These are phyloP conservation scores for Enteromius treurensis DNA, from an alignment of 2,797 vertebrate genomes.

Conservation along the genomic window DNA sequence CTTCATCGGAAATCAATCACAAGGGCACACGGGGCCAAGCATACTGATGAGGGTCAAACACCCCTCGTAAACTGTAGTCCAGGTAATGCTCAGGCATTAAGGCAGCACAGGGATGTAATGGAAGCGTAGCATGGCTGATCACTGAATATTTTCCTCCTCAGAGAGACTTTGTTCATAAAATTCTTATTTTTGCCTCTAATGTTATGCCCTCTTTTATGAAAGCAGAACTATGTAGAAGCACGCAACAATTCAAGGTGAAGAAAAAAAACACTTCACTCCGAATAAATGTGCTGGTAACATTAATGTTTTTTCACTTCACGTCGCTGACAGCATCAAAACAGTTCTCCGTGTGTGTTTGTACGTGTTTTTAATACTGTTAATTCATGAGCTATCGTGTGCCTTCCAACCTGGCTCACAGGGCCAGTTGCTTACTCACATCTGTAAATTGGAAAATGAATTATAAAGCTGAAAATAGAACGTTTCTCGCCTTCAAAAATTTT, in stretches of 20 bases:
- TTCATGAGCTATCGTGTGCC: not conserved
- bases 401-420: constrained; percentile 1
- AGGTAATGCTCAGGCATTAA: constrained; percentile 21
- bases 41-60: constrained; percentile 65
- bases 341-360: not conserved
- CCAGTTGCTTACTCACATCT: constrained; percentile 36
- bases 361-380: not conserved
- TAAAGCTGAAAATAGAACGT: not conserved
- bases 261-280: constrained; percentile 15
- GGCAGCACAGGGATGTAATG: not conserved
- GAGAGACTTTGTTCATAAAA: constrained; percentile 13
- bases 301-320: constrained; percentile 23
- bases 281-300: constrained; percentile 9
- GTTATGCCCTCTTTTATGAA: constrained; percentile 6
- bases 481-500: not conserved
- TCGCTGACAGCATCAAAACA: constrained; percentile 3
- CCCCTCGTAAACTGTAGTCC: constrained; percentile 26
- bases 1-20: constrained; percentile 66
- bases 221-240: not conserved
- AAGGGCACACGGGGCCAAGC: constrained; percentile 44
- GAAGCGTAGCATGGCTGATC: not conserved
- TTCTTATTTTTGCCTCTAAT: constrained; percentile 6
- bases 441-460: constrained; percentile 41
- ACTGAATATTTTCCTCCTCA: not conserved
- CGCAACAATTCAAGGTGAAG: not conserved